A percentile compares a stretch with the other conserved stretches of the same genome.
phyloP scores from a whole-genome alignment of 1,140 invertebrate species.

The Heliconius congener region DNA sequence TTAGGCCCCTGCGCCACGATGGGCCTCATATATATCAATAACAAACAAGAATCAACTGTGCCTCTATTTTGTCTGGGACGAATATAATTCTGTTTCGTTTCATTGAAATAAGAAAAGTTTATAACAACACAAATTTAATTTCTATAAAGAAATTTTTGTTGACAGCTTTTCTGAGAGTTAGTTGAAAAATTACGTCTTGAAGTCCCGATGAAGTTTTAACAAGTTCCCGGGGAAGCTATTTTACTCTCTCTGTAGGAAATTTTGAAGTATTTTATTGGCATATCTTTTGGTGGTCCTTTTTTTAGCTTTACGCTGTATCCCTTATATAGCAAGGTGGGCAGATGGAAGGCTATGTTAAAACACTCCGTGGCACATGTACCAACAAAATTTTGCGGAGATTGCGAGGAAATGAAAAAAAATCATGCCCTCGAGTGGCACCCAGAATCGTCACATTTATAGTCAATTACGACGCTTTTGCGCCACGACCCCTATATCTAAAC shows the following conservation, averaged over 20 bases:
- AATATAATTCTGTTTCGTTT: background rate
- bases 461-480: too few species aligned
- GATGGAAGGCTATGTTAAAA: too few species aligned
- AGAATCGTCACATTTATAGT: too few species aligned
- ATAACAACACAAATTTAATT: slow-evolving; percentile 6
- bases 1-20: too few species aligned
- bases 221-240: slow-evolving; percentile 15
- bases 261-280: slow-evolving; percentile 1
- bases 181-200: slow-evolving; percentile 24
- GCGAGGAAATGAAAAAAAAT: too few species aligned
- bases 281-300: background rate
- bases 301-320: background rate
- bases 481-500: background rate
- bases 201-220: slow-evolving; percentile 23
- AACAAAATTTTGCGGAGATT: too few species aligned
- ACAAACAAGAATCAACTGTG: background rate
- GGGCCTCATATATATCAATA: too few species aligned
- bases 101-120: slow-evolving; percentile 10
- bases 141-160: slow-evolving; percentile 13
- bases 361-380: too few species aligned
- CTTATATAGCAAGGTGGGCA: too few species aligned
- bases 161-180: slow-evolving; percentile 11
- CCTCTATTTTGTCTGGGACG: background rate
- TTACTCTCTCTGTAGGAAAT: background rate
- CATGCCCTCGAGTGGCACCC: too few species aligned